These are phyloP conservation scores for Ceyx melanurus DNA, from an alignment of 2,113 vertebrate genomes.

Conservation along the genomic window DNA sequence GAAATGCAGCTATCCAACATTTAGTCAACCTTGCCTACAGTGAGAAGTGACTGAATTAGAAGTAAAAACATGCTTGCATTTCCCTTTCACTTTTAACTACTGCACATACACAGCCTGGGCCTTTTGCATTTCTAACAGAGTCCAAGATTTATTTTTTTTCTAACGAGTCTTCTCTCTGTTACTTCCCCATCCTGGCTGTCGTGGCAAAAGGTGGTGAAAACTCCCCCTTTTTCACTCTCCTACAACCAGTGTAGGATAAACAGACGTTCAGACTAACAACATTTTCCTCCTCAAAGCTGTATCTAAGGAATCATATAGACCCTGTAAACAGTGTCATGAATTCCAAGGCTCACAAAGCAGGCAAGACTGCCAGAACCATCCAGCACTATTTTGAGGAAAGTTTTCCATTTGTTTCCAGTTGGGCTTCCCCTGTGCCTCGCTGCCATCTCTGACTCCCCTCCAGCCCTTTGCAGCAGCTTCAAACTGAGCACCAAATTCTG, in stretches of 20 bases:
- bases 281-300: background rate
- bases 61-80: constrained; percentile 24
- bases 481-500: background rate
- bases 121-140: background rate
- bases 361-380: background rate
- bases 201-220: constrained; percentile 27
- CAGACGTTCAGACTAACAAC: background rate
- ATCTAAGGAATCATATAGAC: background rate
- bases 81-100: constrained; percentile 31
- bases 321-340: background rate
- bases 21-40: constrained; percentile 33
- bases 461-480: background rate
- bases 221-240: background rate
- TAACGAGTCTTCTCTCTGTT: background rate
- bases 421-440: background rate
- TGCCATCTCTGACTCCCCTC: background rate
- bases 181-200: background rate
- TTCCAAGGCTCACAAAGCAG: background rate
- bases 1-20: constrained; percentile 37
- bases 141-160: background rate
- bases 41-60: constrained; percentile 20
- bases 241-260: constrained; percentile 20
- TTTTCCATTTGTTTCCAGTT: background rate
- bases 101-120: constrained; percentile 4
- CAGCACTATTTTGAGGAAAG: background rate